These are phyloP conservation scores for Acanthoscelides obtectus DNA, from an alignment of 2,888 invertebrate species.

Conservation along the genomic window DNA sequence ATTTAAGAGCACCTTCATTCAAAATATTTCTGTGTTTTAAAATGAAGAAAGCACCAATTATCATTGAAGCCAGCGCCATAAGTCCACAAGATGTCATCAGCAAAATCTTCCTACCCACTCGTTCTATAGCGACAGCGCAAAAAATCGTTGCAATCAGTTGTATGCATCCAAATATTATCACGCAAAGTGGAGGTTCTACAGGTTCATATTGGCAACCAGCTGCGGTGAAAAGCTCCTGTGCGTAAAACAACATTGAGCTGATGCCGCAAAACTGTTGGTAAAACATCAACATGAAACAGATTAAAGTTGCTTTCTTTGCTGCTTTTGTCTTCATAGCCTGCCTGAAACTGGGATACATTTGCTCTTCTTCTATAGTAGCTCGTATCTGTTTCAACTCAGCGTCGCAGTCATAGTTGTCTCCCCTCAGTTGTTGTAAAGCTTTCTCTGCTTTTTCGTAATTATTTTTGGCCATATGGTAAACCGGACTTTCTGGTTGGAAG, in stretches of 20 bases:
- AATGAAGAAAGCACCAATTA: slow-evolving; percentile 67
- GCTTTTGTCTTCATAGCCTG: slow-evolving; percentile 57
- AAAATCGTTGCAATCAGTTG: slow-evolving; percentile 73
- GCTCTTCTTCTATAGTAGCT: slow-evolving; percentile 50
- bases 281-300: slow-evolving; percentile 75
- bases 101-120: slow-evolving; percentile 70
- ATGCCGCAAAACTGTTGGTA: slow-evolving; percentile 84
- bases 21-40: slow-evolving; percentile 39
- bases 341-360: slow-evolving; percentile 53
- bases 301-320: slow-evolving; percentile 61
- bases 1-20: slow-evolving; percentile 45
- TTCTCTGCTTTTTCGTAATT: slow-evolving; percentile 62
- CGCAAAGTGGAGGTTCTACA: slow-evolving; percentile 48
- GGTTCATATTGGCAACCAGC: slow-evolving; percentile 50
- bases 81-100: slow-evolving; percentile 67
- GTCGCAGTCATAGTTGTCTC: slow-evolving; percentile 62
- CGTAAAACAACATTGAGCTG: slow-evolving; percentile 79
- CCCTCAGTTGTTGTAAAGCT: slow-evolving; percentile 68
- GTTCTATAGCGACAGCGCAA: slow-evolving; percentile 73
- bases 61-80: slow-evolving; percentile 65
- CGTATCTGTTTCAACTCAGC: slow-evolving; percentile 49
- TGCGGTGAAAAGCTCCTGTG: slow-evolving; percentile 63
- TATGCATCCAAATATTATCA: slow-evolving; percentile 61
- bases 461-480: slow-evolving; percentile 62
- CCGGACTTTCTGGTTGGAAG: slow-evolving; percentile 85